These are phyloP conservation scores for Drosophila virilis DNA, from an alignment of 1,140 invertebrate species.

Conservation along the genomic window DNA sequence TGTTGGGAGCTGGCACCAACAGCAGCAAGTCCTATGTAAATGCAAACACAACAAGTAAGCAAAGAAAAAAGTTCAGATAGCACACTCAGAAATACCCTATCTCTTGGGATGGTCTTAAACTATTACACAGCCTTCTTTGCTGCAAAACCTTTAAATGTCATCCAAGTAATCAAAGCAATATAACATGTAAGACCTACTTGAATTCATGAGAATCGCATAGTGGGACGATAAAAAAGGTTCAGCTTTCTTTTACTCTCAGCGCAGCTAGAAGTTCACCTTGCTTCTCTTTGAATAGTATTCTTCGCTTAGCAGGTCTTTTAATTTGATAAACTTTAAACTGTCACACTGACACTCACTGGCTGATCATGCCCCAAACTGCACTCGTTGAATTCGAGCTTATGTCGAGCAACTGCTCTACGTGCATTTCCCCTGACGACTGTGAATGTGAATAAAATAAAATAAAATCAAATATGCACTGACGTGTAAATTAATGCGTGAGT, in stretches of 20 bases:
- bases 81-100: conserved; percentile 4
- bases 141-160: too few species aligned
- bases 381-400: conserved; percentile 3
- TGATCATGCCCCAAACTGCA: not conserved
- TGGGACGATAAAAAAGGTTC: too few species aligned
- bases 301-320: too few species aligned
- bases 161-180: too few species aligned
- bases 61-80: not conserved
- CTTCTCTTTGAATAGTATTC: too few species aligned
- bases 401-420: conserved; percentile 8
- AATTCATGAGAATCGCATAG: too few species aligned
- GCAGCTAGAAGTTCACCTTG: too few species aligned
- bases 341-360: not conserved
- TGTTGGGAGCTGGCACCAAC: not conserved
- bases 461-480: conserved; percentile 76
- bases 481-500: conserved; percentile 72
- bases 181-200: too few species aligned
- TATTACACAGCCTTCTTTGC: too few species aligned
- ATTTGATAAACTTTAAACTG: not conserved
- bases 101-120: too few species aligned
- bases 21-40: conserved; percentile 11
- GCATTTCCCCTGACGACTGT: conserved; percentile 34
- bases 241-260: too few species aligned
- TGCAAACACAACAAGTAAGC: conserved; percentile 17
- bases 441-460: conserved; percentile 67